Evolutionary conservation across 1,140 invertebrate genomes (phyloP), one percentile per base, ranked within the genome.

Genomic region (Calosoma granatense): DNA sequence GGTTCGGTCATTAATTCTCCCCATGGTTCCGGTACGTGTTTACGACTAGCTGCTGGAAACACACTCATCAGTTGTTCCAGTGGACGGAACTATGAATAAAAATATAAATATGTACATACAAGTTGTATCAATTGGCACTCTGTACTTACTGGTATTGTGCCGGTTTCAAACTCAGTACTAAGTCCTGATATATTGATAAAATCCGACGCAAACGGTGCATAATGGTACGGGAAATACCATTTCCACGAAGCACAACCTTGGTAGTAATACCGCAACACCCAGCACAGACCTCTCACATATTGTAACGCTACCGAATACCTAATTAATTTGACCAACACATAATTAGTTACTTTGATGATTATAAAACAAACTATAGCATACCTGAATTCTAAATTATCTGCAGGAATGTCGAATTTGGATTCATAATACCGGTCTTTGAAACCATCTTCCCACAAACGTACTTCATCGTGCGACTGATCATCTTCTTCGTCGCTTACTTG

Each of bases 171-270:
- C 65, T 87, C 79, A 0, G 90, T 91, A 43, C 87, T 84, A 1
- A 96, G 73, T 11, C 88, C 85, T 53, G 81, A 82, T 36, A 99
- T 90, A 68, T 97, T 92, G 20, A 93, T 80, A 74, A 99, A 99
- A 77, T 99, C 97, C 1, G 95, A 98, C 2, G 97, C 97, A 78
- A 99, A 99, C n/a, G 97, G 97, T 1, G 97, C 97, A 80, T 99
- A 99, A 75, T 99, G 97, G 72, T 96, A 99, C 0, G 97, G 97
- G 74, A 94, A 99, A 76, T 97, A 99, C 97, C 97, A 99, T 73
- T 97, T 93, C 97, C 97, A 99, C 1, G 94, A 97, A 19, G 94
- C 89, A 76, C 97, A 99, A 43, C 97, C 97, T 83, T 98, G 96
- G 78, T 98, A 98, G 75, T 98, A 99, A 75, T 99, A 99, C 57